Evolutionary conservation across 2,797 vertebrate genomes (phyloP), one percentile per base, ranked within the genome.

Genomic region (Anas capensis): DNA sequence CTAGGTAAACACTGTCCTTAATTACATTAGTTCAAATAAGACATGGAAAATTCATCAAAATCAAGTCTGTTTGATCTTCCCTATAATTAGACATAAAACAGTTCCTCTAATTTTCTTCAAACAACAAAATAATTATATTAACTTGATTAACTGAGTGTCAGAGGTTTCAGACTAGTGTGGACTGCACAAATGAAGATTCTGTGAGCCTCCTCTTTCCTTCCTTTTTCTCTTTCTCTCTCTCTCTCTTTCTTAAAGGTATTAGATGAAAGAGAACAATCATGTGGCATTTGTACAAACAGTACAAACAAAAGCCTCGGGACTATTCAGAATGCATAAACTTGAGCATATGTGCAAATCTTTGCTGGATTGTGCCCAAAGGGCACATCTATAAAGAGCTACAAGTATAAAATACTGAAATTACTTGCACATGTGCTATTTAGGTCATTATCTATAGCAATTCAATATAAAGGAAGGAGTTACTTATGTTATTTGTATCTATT

Each of bases 301-400:
- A 68, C 56, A 92, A 88, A 95, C 71, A 89, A 96, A 96, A 93
- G 69, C 69, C 82, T 89, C 75, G 69, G 49, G 85, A 86, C 69
- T 81, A 54, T 44, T 93, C 18, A 2, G 61, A 93, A 83, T 91
- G 61, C 54, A 95, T 91, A 85, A 95, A 94, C 54, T 96, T 92
- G 78, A 96, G 79, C 69, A 87, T 89, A 85, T 91, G 88, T 89
- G 86, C 78, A 95, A 95, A 86, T 85, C 84, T 89, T 71, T 64
- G 38, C 64, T 89, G 92, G 86, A 91, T 91, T 90, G 75, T 0
- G 12, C 83, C 93, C 86, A 95, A 93, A 95, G 78, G 78, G 81
- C 7, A 13, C 76, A 80, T 92, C 75, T 92, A 70, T 92, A 82
- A 93, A 95, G 91, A 87, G n/a, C 53, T 93, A 38, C 53, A 94